phyloP scores from a whole-genome alignment of 2,888 invertebrate species.

The Limenitis camilla region DNA sequence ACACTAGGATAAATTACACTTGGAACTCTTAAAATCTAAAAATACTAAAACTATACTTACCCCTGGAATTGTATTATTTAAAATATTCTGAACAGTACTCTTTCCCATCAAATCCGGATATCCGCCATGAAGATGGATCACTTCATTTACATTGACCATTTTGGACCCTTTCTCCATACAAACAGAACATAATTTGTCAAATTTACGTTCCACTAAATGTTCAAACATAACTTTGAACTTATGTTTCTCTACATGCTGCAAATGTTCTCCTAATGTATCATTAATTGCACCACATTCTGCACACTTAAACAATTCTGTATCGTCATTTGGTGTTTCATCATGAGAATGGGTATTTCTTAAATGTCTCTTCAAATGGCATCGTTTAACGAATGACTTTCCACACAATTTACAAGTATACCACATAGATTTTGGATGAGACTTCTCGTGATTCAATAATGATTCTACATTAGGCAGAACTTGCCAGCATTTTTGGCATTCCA shows the following conservation, averaged over 20 bases:
- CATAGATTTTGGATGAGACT: conserved; percentile 54
- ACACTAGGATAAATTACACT: too few relatives aligned
- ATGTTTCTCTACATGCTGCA: conserved; percentile 61
- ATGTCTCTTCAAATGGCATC: conserved; percentile 43
- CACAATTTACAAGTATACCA: conserved; percentile 58
- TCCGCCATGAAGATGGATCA: conserved; percentile 50
- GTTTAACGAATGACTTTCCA: conserved; percentile 54
- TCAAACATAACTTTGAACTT: conserved; percentile 50
- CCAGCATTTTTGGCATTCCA: conserved; percentile 59
- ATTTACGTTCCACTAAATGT: conserved; percentile 44
- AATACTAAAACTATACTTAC: conserved; percentile 38
- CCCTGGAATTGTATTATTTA: conserved; percentile 49
- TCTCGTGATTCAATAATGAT: conserved; percentile 50
- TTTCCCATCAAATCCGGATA: conserved; percentile 52
- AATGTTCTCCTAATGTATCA: conserved; percentile 36
- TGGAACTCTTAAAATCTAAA: too few relatives aligned
- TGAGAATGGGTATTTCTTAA: conserved; percentile 30
- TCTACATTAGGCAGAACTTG: conserved; percentile 46
- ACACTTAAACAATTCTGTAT: conserved; percentile 39
- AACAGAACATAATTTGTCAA: conserved; percentile 47
- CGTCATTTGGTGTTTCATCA: neutral
- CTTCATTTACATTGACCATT: conserved; percentile 41
- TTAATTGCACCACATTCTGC: conserved; percentile 38
- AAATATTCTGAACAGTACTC: conserved; percentile 40
- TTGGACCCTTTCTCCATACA: conserved; percentile 43